Evolutionary conservation across 92 coral and sea anemone genomes (phyloP), one percentile per base, ranked within the genome.

Genomic region (Umimayanthus kanabou): DNA sequence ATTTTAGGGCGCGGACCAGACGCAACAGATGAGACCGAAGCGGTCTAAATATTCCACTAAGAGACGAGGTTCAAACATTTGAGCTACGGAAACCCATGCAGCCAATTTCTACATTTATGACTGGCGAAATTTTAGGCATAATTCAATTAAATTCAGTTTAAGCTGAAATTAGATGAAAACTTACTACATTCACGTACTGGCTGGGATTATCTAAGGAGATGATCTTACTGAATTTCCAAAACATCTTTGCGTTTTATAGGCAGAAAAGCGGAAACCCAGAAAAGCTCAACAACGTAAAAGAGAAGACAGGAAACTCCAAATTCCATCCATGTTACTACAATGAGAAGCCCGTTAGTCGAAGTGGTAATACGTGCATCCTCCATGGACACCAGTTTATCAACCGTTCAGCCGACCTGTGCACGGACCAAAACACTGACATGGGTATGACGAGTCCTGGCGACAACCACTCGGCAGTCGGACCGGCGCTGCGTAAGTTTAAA

Each of bases 391-490:
- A 69, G 2, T 20, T 75, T 14, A 40, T 75, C 79, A 75, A 75
- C n/a, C 79, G 79, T 39, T 75, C 79, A 39, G 45, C 79, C 50
- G 79, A 75, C 79, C 20, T 43, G 50, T 40, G 22, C 18, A 75
- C 45, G 23, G 50, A 75, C 53, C 42, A 75, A 37, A 43, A 43
- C 3, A 73, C 20, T 15, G n/a, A 73, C 6, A 13, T 15, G 10
- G 40, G 25, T 2, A 28, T 9, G 23, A 43, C 79, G 14, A 75
- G 25, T 75, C 79, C 79, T 4, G 18, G 14, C 14, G 78, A 61
- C 76, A 72, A 25, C 9, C 39, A 23, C n/a, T 18, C 69, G 69
- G 78, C 26, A 15, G 39, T 39, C 43, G 78, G 78, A 9, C 25
- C 5, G 25, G 78, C 78, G 23, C 47, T 75, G 39, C 50, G 79